phyloP scores from a whole-genome alignment of 2,888 invertebrate species.

The Proisotoma minuta region DNA sequence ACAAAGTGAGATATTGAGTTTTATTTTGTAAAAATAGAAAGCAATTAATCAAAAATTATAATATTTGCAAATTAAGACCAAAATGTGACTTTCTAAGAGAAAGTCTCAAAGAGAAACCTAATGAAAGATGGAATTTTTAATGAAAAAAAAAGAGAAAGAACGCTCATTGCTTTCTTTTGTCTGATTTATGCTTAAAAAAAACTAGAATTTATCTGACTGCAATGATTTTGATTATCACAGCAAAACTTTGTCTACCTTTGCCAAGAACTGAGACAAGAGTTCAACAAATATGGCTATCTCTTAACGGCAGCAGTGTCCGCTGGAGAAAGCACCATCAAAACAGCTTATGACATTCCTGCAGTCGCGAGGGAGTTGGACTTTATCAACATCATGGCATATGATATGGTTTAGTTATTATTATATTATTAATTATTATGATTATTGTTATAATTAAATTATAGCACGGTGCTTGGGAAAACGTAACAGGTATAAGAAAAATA shows the following conservation, averaged over 20 bases:
- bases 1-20: slow-evolving; percentile 40
- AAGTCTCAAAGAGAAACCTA: too few relatives aligned
- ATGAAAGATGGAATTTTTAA: too few relatives aligned
- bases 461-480: slow-evolving; percentile 57
- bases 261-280: slow-evolving; percentile 57
- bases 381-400: slow-evolving; percentile 70
- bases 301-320: slow-evolving; percentile 62
- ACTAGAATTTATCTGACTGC: neutral
- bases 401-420: slow-evolving; percentile 55
- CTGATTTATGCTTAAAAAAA: neutral
- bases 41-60: too few relatives aligned
- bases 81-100: too few relatives aligned
- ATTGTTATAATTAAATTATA: neutral
- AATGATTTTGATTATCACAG: slow-evolving; percentile 30
- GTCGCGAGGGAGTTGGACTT: slow-evolving; percentile 62
- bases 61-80: too few relatives aligned
- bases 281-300: slow-evolving; percentile 55
- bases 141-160: too few relatives aligned
- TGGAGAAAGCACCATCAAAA: slow-evolving; percentile 51
- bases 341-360: slow-evolving; percentile 60
- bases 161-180: too few relatives aligned
- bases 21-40: too few relatives aligned
- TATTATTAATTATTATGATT: neutral
- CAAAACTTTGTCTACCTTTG: slow-evolving; percentile 57
- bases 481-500: too few relatives aligned